Evolutionary conservation across 2,113 vertebrate genomes (phyloP), one percentile per base, ranked within the genome.

Genomic region (Xenopus borealis): DNA sequence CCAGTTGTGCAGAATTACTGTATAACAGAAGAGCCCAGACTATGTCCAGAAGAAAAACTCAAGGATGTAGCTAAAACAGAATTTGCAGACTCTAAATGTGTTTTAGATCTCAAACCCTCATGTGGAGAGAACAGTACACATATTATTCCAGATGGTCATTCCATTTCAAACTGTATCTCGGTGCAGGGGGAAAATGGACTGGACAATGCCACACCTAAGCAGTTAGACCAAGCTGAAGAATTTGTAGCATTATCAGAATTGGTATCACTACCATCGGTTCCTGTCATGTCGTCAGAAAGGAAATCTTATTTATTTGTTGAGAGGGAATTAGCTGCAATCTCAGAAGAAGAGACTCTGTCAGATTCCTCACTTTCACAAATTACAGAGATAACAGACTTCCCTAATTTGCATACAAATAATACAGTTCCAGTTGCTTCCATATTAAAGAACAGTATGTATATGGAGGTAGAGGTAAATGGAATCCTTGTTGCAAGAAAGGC

Each of bases 121-220:
- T 85, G 85, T 76, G 79, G 0, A 59, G 52, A 0, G 0, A 76
- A 83, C 57, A 84, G 86, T 78, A 69, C 71, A 81, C 45, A 81
- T 62, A 82, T 85, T 81, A 81, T 87, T 55, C 84, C 83, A 52
- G 80, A 86, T 62, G 85, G 75, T 81, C 83, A 87, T 80, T 85
- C 83, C 23, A 72, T 63, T 81, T 81, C 83, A 80, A 55, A 74
- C 0, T 53, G 76, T 75, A 85, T 81, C 17, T 80, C 80, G 68
- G 79, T 9, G 0, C 86, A 80, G 71, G 78, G 83, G 71, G 84
- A 84, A 79, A 84, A 82, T 72, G 84, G 86, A 71, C 75, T 61
- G 0, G 18, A 78, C 71, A 53, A 71, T 82, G 74, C 82, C 75
- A 72, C 78, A 33, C 5, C 45, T 55, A 72, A 59, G 5, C 83